These are phyloP conservation scores for Neodiprion pinetum DNA, from an alignment of 1,140 invertebrate genomes.

Conservation along the genomic window DNA sequence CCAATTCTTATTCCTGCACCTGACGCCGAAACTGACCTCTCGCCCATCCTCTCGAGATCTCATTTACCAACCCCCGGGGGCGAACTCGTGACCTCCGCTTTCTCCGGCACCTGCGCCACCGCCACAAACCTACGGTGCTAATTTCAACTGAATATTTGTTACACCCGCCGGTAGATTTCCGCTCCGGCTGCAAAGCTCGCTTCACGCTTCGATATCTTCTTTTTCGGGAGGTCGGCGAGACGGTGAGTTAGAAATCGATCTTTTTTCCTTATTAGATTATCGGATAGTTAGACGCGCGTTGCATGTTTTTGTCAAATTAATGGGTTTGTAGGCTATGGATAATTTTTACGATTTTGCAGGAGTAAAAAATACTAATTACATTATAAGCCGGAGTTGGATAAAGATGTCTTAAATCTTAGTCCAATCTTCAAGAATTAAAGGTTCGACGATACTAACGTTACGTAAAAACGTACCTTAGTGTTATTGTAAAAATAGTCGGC, in stretches of 20 bases:
- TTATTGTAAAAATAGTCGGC: too few species aligned
- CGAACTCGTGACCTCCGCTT: conserved; percentile 18
- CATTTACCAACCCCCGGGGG: conserved; percentile 59
- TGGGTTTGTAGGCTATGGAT: too few species aligned
- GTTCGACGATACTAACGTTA: too few species aligned
- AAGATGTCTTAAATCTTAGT: too few species aligned
- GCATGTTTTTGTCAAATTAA: conserved; percentile 18
- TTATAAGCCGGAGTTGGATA: too few species aligned
- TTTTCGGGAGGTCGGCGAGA: background rate
- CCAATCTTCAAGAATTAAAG: too few species aligned
- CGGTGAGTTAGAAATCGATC: background rate
- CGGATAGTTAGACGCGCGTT: conserved; percentile 12
- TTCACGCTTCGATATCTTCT: conserved; percentile 2
- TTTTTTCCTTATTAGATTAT: background rate
- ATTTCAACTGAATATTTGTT: conserved; percentile 20
- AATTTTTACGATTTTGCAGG: too few species aligned
- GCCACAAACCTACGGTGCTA: conserved; percentile 19
- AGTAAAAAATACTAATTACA: too few species aligned
- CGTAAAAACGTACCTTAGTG: too few species aligned
- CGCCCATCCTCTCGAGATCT: conserved; percentile 38
- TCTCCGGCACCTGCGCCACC: conserved; percentile 24
- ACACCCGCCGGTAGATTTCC: conserved; percentile 18
- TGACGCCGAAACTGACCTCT: conserved; percentile 35
- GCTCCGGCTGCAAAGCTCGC: conserved; percentile 8
- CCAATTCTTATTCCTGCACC: conserved; percentile 59